Conservation (phyloP, 1,140 invertebrate species). For the Hormaphis cornu region DNA sequence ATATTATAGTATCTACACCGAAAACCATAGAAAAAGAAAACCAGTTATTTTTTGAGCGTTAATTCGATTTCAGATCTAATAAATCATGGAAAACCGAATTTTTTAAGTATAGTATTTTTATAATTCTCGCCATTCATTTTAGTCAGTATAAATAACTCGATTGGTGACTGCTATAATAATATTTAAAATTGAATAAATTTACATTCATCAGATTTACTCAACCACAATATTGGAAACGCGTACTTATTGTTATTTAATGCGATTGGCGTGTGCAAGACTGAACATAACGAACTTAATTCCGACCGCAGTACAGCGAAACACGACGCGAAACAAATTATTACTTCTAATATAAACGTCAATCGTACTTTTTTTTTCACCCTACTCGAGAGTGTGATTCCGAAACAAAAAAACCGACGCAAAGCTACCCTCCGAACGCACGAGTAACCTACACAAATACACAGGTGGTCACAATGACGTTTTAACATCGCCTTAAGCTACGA, state of each 20-base stretch:
- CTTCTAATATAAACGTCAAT: background rate
- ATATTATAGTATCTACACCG: no score
- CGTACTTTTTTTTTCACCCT: background rate
- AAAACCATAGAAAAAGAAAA: no score
- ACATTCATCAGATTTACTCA: slow-evolving; percentile 14
- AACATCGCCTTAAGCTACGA: background rate
- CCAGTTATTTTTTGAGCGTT: no score
- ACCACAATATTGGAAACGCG: background rate
- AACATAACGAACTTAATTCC: slow-evolving; percentile 19
- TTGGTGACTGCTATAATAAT: background rate
- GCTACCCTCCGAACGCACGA: no score
- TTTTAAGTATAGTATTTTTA: no score
- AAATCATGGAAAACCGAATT: no score
- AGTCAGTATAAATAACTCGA: background rate
- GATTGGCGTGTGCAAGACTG: slow-evolving; percentile 15
- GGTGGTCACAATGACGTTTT: slow-evolving; percentile 8
- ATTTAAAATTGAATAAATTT: slow-evolving; percentile 4
- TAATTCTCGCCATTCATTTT: background rate
- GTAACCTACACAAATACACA: background rate
- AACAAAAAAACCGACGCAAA: background rate
- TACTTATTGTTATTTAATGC: slow-evolving; percentile 24
- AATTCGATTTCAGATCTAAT: no score
- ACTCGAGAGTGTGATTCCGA: background rate
- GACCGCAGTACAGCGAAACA: background rate
- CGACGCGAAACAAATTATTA: background rate